phyloP scores from a whole-genome alignment of 2,888 invertebrate species.

The Chaitophorus viminalis region DNA sequence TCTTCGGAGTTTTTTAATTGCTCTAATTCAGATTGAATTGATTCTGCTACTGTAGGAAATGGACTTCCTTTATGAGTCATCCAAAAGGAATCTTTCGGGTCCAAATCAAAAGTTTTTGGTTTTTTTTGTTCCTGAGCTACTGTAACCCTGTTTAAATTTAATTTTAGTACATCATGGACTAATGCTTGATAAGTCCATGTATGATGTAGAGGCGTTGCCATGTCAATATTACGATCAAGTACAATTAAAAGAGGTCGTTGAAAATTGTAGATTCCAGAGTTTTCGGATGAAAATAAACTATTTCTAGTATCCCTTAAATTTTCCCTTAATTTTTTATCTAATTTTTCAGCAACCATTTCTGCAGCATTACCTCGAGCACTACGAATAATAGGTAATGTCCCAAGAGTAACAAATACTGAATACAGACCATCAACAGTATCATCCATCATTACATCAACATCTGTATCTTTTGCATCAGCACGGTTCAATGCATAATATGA shows the following conservation, averaged over 20 bases:
- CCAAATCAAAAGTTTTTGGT: slow-evolving; percentile 83
- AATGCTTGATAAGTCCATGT: slow-evolving; percentile 99
- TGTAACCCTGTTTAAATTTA: slow-evolving; percentile 83
- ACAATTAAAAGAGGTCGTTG: slow-evolving; percentile 92
- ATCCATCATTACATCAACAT: slow-evolving; percentile 95
- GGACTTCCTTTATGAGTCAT: slow-evolving; percentile 89
- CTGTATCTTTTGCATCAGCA: slow-evolving; percentile 92
- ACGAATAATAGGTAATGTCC: slow-evolving; percentile 90
- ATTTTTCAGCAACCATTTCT: slow-evolving; percentile 96
- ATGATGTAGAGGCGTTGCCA: slow-evolving; percentile 98
- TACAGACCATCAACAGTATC: slow-evolving; percentile 95
- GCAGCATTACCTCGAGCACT: slow-evolving; percentile 96
- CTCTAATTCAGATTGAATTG: slow-evolving; percentile 97
- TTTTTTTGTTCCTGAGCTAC: slow-evolving; percentile 81
- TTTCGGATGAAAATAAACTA: slow-evolving; percentile 89
- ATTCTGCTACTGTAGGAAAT: slow-evolving; percentile 95
- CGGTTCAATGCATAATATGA: slow-evolving; percentile 97
- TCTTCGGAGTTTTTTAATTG: slow-evolving; percentile 93
- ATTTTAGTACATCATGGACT: slow-evolving; percentile 93
- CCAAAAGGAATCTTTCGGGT: slow-evolving; percentile 72
- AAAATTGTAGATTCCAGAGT: slow-evolving; percentile 74
- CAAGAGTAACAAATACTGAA: slow-evolving; percentile 96
- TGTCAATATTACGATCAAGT: slow-evolving; percentile 92
- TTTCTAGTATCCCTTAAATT: slow-evolving; percentile 96
- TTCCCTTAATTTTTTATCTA: slow-evolving; percentile 96